A percentile compares a stretch with the other conserved stretches of the same genome.
phyloP scores from a whole-genome alignment of 2,113 vertebrate species.

The Zosterops borbonicus region DNA sequence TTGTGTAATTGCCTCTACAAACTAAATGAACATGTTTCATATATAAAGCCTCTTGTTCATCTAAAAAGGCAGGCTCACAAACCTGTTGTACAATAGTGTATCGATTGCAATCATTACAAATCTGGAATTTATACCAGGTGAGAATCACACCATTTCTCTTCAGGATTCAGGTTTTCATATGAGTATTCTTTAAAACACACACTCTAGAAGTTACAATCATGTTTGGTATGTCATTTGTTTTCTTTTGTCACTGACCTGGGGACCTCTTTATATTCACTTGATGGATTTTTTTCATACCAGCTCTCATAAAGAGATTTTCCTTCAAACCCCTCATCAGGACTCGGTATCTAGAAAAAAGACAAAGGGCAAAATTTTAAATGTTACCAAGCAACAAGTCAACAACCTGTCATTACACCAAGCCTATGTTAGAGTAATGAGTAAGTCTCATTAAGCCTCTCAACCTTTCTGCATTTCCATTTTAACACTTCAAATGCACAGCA shows the following conservation, averaged over 20 bases:
- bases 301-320: slow-evolving; percentile 90
- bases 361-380: background rate
- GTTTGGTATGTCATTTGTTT: background rate
- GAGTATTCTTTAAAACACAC: background rate
- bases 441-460: background rate
- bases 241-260: slow-evolving; percentile 78
- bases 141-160: background rate
- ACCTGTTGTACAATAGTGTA: background rate
- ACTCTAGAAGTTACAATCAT: background rate
- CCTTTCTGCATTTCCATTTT: background rate
- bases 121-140: background rate
- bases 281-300: slow-evolving; percentile 86
- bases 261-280: slow-evolving; percentile 71
- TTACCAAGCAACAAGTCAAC: background rate
- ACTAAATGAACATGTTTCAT: background rate
- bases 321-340: slow-evolving; percentile 90
- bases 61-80: background rate
- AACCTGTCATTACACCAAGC: background rate
- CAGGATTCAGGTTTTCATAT: background rate
- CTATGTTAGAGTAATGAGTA: background rate
- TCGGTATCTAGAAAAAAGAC: slow-evolving; percentile 77
- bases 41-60: background rate
- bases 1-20: background rate
- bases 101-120: background rate
- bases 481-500: background rate